Evolutionary conservation across 2,797 vertebrate species (phyloP).

Genomic region (Pipistrellus nathusii): DNA sequence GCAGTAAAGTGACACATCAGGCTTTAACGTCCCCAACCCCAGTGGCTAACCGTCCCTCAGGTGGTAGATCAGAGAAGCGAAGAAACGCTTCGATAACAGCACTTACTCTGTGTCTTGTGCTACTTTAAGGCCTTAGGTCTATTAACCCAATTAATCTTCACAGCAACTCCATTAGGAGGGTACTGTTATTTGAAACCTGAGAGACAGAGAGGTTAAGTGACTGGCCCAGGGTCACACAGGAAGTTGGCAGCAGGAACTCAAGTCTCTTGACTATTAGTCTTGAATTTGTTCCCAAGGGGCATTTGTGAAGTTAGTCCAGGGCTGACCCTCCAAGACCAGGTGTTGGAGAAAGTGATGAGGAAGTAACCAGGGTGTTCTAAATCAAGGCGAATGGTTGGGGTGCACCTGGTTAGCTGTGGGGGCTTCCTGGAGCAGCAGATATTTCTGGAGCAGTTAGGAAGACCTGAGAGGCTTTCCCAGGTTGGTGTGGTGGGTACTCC

Average conservation of each 20-base stretch:
- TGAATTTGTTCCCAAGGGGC: not conserved
- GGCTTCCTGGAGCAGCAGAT: not conserved
- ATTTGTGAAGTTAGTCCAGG: not conserved
- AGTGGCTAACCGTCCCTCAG: not conserved
- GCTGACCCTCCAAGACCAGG: not conserved
- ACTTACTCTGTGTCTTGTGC: not conserved
- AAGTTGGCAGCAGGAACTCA: not conserved
- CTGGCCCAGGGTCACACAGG: not conserved
- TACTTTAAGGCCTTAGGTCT: not conserved
- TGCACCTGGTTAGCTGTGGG: not conserved
- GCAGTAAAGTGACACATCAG: not conserved
- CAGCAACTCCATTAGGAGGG: not conserved
- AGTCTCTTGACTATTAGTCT: not conserved
- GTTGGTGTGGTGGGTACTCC: not conserved
- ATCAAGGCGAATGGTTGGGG: not conserved
- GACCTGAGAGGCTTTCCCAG: not conserved
- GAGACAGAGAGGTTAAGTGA: slow-evolving; percentile 20
- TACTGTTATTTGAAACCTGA: not conserved
- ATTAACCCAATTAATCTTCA: not conserved
- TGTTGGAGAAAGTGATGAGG: not conserved
- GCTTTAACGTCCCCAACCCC: not conserved
- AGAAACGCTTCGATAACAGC: not conserved
- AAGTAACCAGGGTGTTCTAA: not conserved
- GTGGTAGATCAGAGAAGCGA: not conserved
- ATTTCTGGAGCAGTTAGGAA: not conserved